Conservation (phyloP, 2,888 invertebrate species). For the Entomobrya proxima region DNA sequence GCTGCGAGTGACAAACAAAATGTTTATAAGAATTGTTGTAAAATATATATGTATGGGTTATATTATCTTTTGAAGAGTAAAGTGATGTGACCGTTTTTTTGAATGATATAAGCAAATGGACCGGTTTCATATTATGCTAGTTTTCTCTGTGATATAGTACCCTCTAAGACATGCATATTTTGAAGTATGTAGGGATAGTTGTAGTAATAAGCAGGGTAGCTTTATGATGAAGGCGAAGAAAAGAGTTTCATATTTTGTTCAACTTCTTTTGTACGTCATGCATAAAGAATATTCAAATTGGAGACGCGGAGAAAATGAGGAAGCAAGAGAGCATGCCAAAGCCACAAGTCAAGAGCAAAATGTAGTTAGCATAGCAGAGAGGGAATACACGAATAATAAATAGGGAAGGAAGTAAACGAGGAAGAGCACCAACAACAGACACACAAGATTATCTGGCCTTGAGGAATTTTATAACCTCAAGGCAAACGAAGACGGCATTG, state of each 20-base stretch:
- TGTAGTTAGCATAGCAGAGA: conserved; percentile 33
- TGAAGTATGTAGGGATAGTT: not conserved
- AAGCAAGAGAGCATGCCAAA: conserved; percentile 14
- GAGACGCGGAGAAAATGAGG: conserved; percentile 45
- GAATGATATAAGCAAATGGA: too few species aligned
- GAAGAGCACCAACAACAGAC: conserved; percentile 45
- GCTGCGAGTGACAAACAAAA: too few species aligned
- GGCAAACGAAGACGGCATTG: conserved; percentile 22
- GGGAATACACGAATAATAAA: conserved; percentile 45
- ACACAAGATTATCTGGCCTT: conserved; percentile 55
- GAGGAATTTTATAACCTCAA: conserved; percentile 58
- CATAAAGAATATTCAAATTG: conserved; percentile 59
- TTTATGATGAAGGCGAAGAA: not conserved
- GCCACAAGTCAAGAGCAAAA: conserved; percentile 55
- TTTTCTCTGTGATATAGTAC: not conserved
- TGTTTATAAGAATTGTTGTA: too few species aligned
- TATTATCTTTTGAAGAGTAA: too few species aligned
- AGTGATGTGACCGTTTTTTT: too few species aligned
- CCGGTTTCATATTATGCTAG: not conserved
- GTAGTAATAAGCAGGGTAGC: not conserved
- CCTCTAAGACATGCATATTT: not conserved
- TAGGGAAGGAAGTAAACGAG: conserved; percentile 25
- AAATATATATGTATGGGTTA: too few species aligned
- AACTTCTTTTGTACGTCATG: conserved; percentile 44
- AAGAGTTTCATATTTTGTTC: not conserved